These are phyloP conservation scores for Anarhynchus alexandrinus DNA, from an alignment of 2,113 vertebrate species.

Conservation along the genomic window DNA sequence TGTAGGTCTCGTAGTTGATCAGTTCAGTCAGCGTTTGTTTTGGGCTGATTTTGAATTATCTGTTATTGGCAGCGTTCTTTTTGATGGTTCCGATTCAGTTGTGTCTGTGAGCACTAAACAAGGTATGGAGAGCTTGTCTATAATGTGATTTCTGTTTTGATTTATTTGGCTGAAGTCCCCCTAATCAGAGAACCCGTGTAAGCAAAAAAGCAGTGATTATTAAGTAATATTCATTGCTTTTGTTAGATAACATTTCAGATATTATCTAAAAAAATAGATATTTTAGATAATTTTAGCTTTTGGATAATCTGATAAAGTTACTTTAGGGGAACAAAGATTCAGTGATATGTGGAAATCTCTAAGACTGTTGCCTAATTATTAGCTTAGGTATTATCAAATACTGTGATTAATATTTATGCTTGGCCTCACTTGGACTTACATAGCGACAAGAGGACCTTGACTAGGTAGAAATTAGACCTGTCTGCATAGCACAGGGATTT, in stretches of 20 bases:
- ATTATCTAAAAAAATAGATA: neutral
- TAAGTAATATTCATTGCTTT: neutral
- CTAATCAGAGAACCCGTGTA: neutral
- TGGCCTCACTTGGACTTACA: neutral
- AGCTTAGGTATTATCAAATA: neutral
- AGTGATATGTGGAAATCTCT: neutral
- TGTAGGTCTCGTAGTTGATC: slow-evolving; percentile 91
- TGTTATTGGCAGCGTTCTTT: slow-evolving; percentile 88
- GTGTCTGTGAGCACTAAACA: slow-evolving; percentile 87
- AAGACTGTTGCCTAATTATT: neutral
- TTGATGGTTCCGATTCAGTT: slow-evolving; percentile 88
- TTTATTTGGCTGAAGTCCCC: neutral
- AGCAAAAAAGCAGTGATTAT: neutral
- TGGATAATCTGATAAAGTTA: neutral
- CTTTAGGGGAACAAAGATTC: neutral
- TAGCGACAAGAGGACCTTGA: neutral
- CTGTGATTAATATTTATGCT: neutral
- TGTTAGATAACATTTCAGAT: neutral
- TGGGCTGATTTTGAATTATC: slow-evolving; percentile 97
- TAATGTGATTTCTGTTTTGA: neutral
- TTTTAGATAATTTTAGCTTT: neutral
- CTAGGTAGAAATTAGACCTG: neutral
- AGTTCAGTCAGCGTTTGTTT: slow-evolving; percentile 91
- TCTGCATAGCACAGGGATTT: neutral
- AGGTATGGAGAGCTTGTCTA: slow-evolving; percentile 71